Conservation (phyloP, 1,140 invertebrate genomes). For the Diorhabda sublineata region DNA sequence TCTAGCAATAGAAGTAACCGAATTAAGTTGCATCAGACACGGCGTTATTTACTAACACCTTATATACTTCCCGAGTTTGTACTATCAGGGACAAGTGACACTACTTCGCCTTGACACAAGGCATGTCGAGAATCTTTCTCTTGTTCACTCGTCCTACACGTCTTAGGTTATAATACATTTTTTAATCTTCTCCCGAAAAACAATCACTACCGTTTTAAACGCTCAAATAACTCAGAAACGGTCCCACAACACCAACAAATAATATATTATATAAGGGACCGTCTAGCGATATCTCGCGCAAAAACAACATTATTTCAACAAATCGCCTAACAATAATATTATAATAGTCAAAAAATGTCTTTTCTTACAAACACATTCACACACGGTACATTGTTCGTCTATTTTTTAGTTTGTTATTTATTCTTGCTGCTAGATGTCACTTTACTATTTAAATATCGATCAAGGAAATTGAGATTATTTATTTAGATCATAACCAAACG, state of each 20-base stretch:
- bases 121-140: slow-evolving; percentile 31
- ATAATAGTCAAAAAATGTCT: slow-evolving; percentile 45
- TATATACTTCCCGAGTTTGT: slow-evolving; percentile 46
- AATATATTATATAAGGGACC: slow-evolving; percentile 31
- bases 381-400: slow-evolving; percentile 18
- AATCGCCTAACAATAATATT: slow-evolving; percentile 48
- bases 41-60: slow-evolving; percentile 16
- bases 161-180: slow-evolving; percentile 11
- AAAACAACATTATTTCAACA: slow-evolving; percentile 45
- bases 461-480: background rate
- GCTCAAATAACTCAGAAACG: slow-evolving; percentile 12
- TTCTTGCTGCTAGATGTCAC: slow-evolving; percentile 11
- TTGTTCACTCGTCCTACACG: slow-evolving; percentile 10
- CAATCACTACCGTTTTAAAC: slow-evolving; percentile 22
- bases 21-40: slow-evolving; percentile 19
- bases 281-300: slow-evolving; percentile 16
- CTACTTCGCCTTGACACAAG: slow-evolving; percentile 42
- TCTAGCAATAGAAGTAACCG: slow-evolving; percentile 19
- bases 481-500: too few relatives aligned
- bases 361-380: slow-evolving; percentile 33
- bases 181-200: slow-evolving; percentile 25
- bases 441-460: background rate
- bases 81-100: slow-evolving; percentile 39
- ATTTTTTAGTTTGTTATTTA: slow-evolving; percentile 12
- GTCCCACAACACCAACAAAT: slow-evolving; percentile 31